Evolutionary conservation across 35 echinoderm and acorn worm species (phyloP), one percentile per base, ranked within the genome.

Genomic region (Eucidaris tribuloides): DNA sequence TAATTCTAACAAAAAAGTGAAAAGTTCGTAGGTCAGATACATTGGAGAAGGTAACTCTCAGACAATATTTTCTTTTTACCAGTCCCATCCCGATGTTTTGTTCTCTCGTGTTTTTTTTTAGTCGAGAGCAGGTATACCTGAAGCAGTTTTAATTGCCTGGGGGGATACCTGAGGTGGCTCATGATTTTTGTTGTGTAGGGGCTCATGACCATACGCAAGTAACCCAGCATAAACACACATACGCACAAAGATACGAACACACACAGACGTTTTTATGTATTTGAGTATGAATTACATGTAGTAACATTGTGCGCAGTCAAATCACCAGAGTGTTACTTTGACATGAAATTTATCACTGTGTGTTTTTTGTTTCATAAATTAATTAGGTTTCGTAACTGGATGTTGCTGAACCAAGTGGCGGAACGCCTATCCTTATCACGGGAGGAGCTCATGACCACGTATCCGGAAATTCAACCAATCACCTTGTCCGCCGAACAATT

Each of bases 381-480:
- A 22, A 72, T 43, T 40, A 93, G 91, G 42, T 68, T 77, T 42
- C 65, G 77, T 31, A 93, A 93, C 56, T 93, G 91, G 85, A 57
- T 93, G 18, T 43, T 92, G 18, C 70, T 88, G 15, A n/a, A 48
- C 36, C 79, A 93, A 58, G 79, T 93, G 4, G 33, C 65, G 13
- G 46, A 88, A 41, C 82, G 76, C 42, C 62, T 91, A 24, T 22
- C 46, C 68, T 44, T 85, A n/a, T 79, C 82, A 28, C 44, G 65
- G 13, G 19, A 34, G 41, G 82, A 91, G 28, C 84, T 91, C 59
- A 17, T 91, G 24, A 55, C 33, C 31, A 31, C 34, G 46, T 39
- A 87, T 50, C 76, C 72, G 15, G 58, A 87, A 22, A 49, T 87
- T 3, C 15, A 41, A 11, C 76, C 71, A 2, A 58, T 87, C 34